Evolutionary conservation across 2,888 invertebrate species (phyloP), one percentile per base, ranked within the genome.

Genomic region (Eupelmus urozonus): DNA sequence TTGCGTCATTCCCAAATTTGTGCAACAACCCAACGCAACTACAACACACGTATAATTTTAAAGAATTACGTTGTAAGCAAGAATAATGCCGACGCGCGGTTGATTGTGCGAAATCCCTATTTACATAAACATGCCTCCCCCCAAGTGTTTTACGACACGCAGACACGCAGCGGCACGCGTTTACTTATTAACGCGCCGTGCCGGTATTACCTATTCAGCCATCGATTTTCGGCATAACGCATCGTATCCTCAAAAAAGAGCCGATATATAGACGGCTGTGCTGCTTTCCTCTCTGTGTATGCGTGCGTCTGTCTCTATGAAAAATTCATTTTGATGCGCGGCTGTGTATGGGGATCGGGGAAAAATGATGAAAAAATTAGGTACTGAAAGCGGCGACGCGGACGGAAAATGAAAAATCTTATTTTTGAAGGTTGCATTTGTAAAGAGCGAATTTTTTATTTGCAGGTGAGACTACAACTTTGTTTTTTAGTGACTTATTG

Each of bases 321-420:
- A 75, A 75, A 51, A 75, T 75, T 67, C 59, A 75, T 25, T 40
- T 2, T 34, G 20, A n/a, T 34, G 9, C 27, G 13, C 18, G 53
- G 53, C 9, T 34, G 9, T 34, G 34, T 34, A 34, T 9, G 34
- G 34, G 34, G 34, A 34, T 5, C 5, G 9, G 34, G 3, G 9
- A 34, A 34, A 34, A 34, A 5, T 5, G 3, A 34, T 34, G 34
- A 34, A 34, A 34, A 34, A 34, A 34, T 34, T 3, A 34, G 53
- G 53, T 9, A 18, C 3, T 34, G 18, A 7, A 84, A 85, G 83
- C 77, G n/a, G 23, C 83, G 81, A 82, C 9, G 34, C 34, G 9
- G 9, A 34, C 3, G 34, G 34, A 34, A 34, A 34, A 34, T 34
- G 9, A n/a, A n/a, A n/a, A n/a, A n/a, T n/a, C n/a, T n/a, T n/a